Conservation (phyloP, 1,140 invertebrate species). For the Ceratoteleas bidentatus region DNA sequence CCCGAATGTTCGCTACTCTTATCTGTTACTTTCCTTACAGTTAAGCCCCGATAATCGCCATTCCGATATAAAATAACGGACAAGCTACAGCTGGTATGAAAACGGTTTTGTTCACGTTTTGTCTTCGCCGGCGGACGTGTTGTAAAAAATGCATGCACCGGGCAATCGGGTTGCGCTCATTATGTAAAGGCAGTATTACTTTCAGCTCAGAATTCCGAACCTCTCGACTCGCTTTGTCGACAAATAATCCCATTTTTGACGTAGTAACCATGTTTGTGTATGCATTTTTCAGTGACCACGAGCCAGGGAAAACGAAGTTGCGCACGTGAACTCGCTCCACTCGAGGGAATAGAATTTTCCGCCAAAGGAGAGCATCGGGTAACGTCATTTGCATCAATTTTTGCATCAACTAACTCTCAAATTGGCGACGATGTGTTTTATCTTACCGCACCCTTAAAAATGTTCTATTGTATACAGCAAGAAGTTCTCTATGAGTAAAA, state of each 20-base stretch:
- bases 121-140: not conserved
- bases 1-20: no score
- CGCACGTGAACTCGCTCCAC: constrained; percentile 29
- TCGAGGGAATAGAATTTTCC: constrained; percentile 5
- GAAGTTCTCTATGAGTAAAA: no score
- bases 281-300: constrained; percentile 40
- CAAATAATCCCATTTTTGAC: constrained; percentile 41
- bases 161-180: constrained; percentile 18
- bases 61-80: constrained; percentile 7
- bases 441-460: no score
- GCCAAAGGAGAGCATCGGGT: not conserved
- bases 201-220: constrained; percentile 33
- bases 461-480: no score
- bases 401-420: not conserved
- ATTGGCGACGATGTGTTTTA: no score
- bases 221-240: constrained; percentile 13
- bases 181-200: constrained; percentile 40
- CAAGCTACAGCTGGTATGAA: constrained; percentile 14
- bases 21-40: no score
- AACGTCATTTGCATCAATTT: not conserved
- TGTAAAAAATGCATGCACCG: constrained; percentile 21
- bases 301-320: constrained; percentile 34
- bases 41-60: not conserved
- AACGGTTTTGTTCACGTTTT: not conserved
- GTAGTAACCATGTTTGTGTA: constrained; percentile 30